A percentile compares a stretch with the other conserved stretches of the same genome.
phyloP scores from a whole-genome alignment of 2,888 invertebrate genomes.

The Beris morrisii region DNA sequence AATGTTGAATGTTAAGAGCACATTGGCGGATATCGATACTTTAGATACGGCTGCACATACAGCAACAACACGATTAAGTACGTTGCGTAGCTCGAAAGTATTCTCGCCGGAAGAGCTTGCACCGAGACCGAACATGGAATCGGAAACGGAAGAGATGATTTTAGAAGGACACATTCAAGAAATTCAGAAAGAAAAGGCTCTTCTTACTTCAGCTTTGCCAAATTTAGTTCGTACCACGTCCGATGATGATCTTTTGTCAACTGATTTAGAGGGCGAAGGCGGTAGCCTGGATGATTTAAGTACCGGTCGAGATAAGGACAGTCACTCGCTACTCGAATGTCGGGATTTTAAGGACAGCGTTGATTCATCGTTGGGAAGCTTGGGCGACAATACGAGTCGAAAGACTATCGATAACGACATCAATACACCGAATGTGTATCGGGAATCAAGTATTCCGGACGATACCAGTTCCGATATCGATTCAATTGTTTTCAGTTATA shows the following conservation, averaged over 20 bases:
- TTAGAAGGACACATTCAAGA: conserved; percentile 78
- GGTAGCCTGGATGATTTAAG: conserved; percentile 65
- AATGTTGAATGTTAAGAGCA: conserved; percentile 78
- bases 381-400: conserved; percentile 38
- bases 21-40: conserved; percentile 86
- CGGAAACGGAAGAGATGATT: conserved; percentile 73
- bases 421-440: conserved; percentile 20
- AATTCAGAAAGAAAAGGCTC: conserved; percentile 79
- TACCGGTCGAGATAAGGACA: conserved; percentile 43
- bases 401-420: conserved; percentile 36
- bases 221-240: conserved; percentile 81
- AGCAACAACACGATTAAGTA: conserved; percentile 77
- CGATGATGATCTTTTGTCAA: conserved; percentile 83
- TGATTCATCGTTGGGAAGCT: conserved; percentile 42
- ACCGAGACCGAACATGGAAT: conserved; percentile 50
- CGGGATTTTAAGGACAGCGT: conserved; percentile 43
- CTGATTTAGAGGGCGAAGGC: conserved; percentile 75
- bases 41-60: conserved; percentile 84
- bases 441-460: conserved; percentile 33
- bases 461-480: conserved; percentile 41
- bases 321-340: conserved; percentile 42
- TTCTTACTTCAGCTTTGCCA: conserved; percentile 77
- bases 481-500: conserved; percentile 44
- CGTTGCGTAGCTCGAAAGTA: conserved; percentile 74
- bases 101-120: conserved; percentile 58